Conservation (phyloP, 2,113 vertebrate species). For the Pachypanchax playfairii region DNA sequence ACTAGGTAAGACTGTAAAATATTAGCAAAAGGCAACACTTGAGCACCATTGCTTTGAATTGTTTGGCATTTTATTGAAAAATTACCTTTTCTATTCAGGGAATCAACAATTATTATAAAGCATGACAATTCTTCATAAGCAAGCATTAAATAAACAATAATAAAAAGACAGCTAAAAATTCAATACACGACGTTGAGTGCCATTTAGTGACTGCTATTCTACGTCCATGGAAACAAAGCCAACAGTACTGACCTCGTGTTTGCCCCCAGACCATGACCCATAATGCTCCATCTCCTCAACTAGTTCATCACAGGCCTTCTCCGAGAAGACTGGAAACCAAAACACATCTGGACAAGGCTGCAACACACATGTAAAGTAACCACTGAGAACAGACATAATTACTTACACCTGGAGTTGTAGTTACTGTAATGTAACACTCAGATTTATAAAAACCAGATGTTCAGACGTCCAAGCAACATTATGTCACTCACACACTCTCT, state of each 20-base stretch:
- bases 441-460: constrained; percentile 59
- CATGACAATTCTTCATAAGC: too few species aligned
- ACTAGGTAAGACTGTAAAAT: too few species aligned
- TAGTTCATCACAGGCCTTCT: constrained; percentile 90
- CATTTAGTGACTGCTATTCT: constrained; percentile 3
- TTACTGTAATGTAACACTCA: constrained; percentile 27
- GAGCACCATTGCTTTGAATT: too few species aligned
- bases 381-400: constrained; percentile 31
- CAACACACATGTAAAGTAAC: constrained; percentile 39
- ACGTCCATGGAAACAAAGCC: constrained; percentile 16
- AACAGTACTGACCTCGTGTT: constrained; percentile 84
- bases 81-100: too few species aligned
- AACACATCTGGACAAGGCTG: constrained; percentile 98
- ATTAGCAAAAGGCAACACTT: too few species aligned
- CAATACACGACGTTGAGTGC: neutral
- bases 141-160: neutral
- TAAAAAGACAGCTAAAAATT: neutral
- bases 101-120: too few species aligned
- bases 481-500: constrained; percentile 17
- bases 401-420: constrained; percentile 18
- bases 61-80: too few species aligned
- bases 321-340: constrained; percentile 97
- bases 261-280: constrained; percentile 95
- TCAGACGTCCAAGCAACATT: constrained; percentile 12
- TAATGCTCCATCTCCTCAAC: constrained; percentile 96